Evolutionary conservation across 2,113 vertebrate genomes (phyloP), one percentile per base, ranked within the genome.

Genomic region (Phainopepla nitens): DNA sequence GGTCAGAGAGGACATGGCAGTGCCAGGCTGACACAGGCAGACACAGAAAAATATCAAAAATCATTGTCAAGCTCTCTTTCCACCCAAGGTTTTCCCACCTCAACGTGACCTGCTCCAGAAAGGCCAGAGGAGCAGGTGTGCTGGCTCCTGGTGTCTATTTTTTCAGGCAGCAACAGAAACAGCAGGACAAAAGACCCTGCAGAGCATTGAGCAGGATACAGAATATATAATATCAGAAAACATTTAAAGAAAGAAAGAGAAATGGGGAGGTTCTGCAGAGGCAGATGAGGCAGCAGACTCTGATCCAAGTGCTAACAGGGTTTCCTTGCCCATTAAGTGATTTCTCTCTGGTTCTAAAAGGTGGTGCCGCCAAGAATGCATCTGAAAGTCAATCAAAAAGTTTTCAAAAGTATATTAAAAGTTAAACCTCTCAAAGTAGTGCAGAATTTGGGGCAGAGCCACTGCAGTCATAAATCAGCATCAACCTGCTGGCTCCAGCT

Each of bases 381-480:
- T 5, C 61, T 94, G 71, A 90, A 95, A 95, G 76, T 68, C 79
- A 84, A 41, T 44, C 25, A 93, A 25, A 53, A 57, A 45, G 15
- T 94, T 90, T 82, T 49, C 45, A 45, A 16, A 87, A 86, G n/a
- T 65, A 23, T 47, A 78, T 81, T 88, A 90, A 79, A 94, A 69
- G 70, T 72, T 44, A 75, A 92, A 78, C 31, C 49, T 92, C 50
- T 91, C 49, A 35, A 80, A 83, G 85, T 53, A 95, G 88, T 29
- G 61, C 82, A 95, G 72, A 96, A 94, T 82, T 70, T 93, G 93
- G 86, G 76, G 53, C 93, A 96, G 75, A 90, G 57, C 29, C 64
- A 90, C 90, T 36, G 82, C 85, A 95, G 65, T 93, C 76, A 94
- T 95, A 88, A 89, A 94, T 92, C 82, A 83, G 72, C 79, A 86